Conservation (phyloP, 2,888 invertebrate species). For the Drosophila neutralis region DNA sequence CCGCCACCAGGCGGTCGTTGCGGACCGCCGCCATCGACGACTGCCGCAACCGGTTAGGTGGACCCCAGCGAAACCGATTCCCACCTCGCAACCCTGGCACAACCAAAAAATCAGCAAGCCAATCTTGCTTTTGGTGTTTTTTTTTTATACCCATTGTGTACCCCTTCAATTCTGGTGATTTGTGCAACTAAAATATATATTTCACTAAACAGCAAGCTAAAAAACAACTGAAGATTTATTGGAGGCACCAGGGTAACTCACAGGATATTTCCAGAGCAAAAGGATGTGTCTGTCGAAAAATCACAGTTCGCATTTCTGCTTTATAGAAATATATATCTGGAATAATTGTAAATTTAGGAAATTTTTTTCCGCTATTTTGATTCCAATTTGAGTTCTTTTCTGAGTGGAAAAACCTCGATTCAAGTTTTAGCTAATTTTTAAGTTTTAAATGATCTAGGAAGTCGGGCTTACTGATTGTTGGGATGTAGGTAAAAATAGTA, state of each 20-base stretch:
- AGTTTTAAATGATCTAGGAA: too few relatives aligned
- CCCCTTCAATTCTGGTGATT: not conserved
- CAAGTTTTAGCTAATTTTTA: too few relatives aligned
- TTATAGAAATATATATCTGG: not conserved
- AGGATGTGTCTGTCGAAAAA: not conserved
- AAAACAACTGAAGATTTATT: not conserved
- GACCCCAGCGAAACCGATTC: not conserved
- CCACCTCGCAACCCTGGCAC: not conserved
- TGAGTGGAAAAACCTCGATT: too few relatives aligned
- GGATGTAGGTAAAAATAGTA: too few relatives aligned
- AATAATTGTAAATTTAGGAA: rapidly evolving
- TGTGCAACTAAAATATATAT: not conserved
- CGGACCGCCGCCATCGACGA: constrained; percentile 42
- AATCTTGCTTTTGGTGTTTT: not conserved
- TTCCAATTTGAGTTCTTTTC: too few relatives aligned
- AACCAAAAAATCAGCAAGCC: not conserved
- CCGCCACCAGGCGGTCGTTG: constrained; percentile 59
- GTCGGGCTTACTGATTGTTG: too few relatives aligned
- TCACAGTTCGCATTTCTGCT: not conserved
- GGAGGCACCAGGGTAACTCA: not conserved
- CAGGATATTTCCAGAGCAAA: not conserved
- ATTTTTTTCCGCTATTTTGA: too few relatives aligned
- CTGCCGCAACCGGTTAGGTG: constrained; percentile 50
- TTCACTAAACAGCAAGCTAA: not conserved
- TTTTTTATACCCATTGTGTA: not conserved